Evolutionary conservation across 2,888 invertebrate genomes (phyloP), one percentile per base, ranked within the genome.

Genomic region (Thelaira solivaga): DNA sequence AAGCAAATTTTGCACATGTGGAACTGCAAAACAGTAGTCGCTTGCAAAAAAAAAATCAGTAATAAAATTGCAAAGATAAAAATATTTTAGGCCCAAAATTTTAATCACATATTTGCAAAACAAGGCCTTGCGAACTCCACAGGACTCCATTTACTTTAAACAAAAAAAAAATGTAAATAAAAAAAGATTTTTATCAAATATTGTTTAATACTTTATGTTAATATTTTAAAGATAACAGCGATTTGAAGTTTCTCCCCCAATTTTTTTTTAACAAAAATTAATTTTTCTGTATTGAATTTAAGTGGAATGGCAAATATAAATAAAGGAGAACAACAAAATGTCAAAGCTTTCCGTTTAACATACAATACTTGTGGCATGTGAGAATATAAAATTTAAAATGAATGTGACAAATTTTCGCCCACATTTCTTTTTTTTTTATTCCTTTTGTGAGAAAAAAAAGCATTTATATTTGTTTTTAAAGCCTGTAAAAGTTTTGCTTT

Each of bases 321-420:
- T 36, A 16, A 26, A 34, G 18, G 10, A 39, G 18, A 39, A 45
- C 39, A 47, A 31, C 7, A 57, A 57, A 39, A 47, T 64, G 43
- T 62, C 34, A 69, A 45, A 22, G n/a, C 26, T 47, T 31, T 41
- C 36, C 34, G 10, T 45, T 59, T 53, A 49, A 53, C 72, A 61
- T 72, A 34, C 34, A 72, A 61, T 72, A 34, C 34, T 4, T 49
- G 22, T 20, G 2, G 13, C 43, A 18, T 8, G 22, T 13, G 24
- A 31, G 11, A 53, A 16, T 16, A 65, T 74, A 71, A 78, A 78
- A 22, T 49, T 62, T 61, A 1, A 39, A 74, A 68, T 76, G 72
- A 59, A 80, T 80, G 68, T 72, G 79, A 80, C 75, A 80, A 80
- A 80, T 76, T 72, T 79, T 76, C 75, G 72, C 75, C 79, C 79